These are phyloP conservation scores for Phylloscopus collybita DNA, from an alignment of 2,797 vertebrate genomes.

Conservation along the genomic window DNA sequence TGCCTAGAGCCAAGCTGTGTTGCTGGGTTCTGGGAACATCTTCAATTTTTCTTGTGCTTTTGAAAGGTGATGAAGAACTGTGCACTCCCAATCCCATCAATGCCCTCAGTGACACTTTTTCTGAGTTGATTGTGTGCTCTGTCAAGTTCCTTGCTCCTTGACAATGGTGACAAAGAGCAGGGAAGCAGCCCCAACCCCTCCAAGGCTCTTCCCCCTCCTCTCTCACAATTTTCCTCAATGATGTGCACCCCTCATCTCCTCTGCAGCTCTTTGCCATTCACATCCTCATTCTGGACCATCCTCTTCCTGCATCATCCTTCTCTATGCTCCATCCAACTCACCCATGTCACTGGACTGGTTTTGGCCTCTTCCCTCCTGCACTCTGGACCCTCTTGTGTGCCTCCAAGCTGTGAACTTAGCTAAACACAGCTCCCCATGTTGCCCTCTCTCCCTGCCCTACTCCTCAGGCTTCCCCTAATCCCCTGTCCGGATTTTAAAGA, in stretches of 20 bases:
- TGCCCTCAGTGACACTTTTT: background rate
- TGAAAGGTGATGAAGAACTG: background rate
- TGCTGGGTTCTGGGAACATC: background rate
- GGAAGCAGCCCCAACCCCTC: background rate
- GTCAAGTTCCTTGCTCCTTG: background rate
- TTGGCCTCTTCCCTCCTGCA: background rate
- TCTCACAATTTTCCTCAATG: background rate
- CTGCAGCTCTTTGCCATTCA: background rate
- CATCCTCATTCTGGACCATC: background rate
- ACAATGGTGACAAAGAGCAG: background rate
- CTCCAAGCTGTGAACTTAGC: background rate
- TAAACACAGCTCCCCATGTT: background rate
- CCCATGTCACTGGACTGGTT: background rate
- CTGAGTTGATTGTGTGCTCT: fast-evolving
- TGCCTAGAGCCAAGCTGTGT: background rate
- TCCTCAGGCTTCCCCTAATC: background rate
- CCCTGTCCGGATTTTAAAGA: background rate
- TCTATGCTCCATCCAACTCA: background rate
- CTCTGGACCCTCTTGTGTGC: background rate
- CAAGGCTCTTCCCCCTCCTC: background rate
- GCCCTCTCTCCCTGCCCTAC: background rate
- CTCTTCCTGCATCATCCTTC: background rate
- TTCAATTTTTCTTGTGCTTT: background rate
- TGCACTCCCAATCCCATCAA: background rate
- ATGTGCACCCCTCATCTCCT: background rate